Percentiles rank a stretch among this genome's conserved stretches.
phyloP scores from a whole-genome alignment of 1,140 invertebrate genomes.

The Homalodisca vitripennis region DNA sequence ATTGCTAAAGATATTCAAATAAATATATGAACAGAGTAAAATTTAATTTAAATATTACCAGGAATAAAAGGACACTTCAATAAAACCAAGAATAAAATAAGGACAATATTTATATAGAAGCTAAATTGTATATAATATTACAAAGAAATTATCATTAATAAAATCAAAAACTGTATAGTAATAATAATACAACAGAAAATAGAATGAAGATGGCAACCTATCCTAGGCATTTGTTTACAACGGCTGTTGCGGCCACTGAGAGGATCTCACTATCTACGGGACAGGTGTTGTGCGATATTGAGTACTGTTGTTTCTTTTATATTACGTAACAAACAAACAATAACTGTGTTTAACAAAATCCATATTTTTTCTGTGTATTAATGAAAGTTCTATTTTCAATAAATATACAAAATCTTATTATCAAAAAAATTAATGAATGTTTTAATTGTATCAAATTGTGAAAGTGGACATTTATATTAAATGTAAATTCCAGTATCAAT shows the following conservation, averaged over 20 bases:
- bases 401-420: not conserved
- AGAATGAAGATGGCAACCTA: not conserved
- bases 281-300: too few species aligned
- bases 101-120: conserved; percentile 11
- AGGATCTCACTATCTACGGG: not conserved
- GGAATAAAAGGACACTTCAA: not conserved
- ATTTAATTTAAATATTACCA: not conserved
- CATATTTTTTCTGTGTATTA: not conserved
- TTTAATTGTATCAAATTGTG: not conserved
- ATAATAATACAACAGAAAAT: conserved; percentile 18
- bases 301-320: too few species aligned
- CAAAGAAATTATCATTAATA: conserved; percentile 11
- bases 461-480: too few species aligned
- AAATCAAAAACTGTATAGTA: conserved; percentile 12
- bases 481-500: too few species aligned
- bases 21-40: not conserved
- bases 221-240: not conserved
- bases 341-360: not conserved
- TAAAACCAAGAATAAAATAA: not conserved
- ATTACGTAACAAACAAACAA: not conserved
- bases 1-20: too few species aligned
- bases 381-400: not conserved
- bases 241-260: not conserved
- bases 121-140: conserved; percentile 13
- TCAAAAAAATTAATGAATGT: not conserved